Evolutionary conservation across 2,888 invertebrate genomes (phyloP).

Genomic region (Andrena bucephala): DNA sequence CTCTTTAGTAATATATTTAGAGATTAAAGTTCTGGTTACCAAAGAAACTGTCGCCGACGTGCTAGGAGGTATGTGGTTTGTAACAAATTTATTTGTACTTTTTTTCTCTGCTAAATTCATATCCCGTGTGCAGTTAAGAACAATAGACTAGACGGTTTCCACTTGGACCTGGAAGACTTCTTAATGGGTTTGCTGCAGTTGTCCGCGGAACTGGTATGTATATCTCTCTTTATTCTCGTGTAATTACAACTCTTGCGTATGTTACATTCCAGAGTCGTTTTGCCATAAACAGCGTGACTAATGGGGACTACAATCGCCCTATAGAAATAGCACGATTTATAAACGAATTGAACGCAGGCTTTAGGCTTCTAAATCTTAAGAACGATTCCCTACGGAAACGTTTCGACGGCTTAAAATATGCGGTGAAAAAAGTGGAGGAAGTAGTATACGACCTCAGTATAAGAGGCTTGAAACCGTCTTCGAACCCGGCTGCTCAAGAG

Average conservation of each 20-base stretch:
- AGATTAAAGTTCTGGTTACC: constrained; percentile 90
- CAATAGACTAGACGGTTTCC: constrained; percentile 91
- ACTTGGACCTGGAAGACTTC: constrained; percentile 96
- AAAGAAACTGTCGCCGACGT: constrained; percentile 92
- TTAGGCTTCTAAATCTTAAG: constrained; percentile 94
- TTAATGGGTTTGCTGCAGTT: constrained; percentile 93
- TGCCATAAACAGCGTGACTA: constrained; percentile 94
- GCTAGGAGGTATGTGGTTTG: constrained; percentile 88
- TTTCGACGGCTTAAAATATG: constrained; percentile 95
- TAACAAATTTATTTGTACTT: constrained; percentile 14
- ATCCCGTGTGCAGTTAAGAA: constrained; percentile 88
- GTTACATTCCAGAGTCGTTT: constrained; percentile 88
- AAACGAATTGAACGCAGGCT: constrained; percentile 94
- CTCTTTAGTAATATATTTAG: constrained; percentile 92
- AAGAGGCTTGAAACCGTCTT: constrained; percentile 88
- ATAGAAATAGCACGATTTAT: constrained; percentile 94
- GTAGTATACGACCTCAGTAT: constrained; percentile 95
- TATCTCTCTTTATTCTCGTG: background rate
- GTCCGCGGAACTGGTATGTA: constrained; percentile 92
- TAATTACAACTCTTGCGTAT: background rate
- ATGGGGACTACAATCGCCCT: constrained; percentile 93
- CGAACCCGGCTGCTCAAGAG: constrained; percentile 48
- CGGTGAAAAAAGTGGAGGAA: constrained; percentile 97
- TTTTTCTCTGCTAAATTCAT: constrained; percentile 22
- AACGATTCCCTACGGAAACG: constrained; percentile 95